Evolutionary conservation across 2,888 invertebrate genomes (phyloP).

Genomic region (Euplagia quadripunctaria): DNA sequence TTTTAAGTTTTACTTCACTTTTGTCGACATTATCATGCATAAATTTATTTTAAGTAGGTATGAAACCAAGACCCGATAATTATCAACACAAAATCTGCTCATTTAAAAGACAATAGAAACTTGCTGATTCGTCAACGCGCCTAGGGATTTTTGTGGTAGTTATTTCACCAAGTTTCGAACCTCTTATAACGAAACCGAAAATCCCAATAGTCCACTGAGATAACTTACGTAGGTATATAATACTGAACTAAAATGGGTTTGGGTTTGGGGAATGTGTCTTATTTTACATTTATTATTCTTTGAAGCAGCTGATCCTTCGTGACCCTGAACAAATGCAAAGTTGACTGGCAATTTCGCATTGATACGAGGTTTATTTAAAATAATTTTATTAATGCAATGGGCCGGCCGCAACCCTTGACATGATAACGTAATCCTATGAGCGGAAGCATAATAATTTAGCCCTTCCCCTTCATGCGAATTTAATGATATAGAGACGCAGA

Average conservation of each 20-base stretch:
- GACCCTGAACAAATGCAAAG: background rate
- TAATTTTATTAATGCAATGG: constrained; percentile 33
- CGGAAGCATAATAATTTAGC: constrained; percentile 23
- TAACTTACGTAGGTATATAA: constrained; percentile 30
- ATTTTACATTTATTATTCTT: constrained; percentile 20
- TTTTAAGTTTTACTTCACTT: background rate
- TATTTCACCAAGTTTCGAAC: constrained; percentile 12
- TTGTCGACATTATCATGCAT: background rate
- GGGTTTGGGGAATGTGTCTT: constrained; percentile 29
- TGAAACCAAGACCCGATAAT: background rate
- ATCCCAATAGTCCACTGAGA: constrained; percentile 26
- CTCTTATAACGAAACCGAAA: constrained; percentile 35
- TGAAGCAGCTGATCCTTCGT: background rate
- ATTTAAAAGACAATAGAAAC: constrained; percentile 11
- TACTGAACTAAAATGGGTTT: constrained; percentile 31
- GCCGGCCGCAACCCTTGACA: constrained; percentile 33
- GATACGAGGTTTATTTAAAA: constrained; percentile 21
- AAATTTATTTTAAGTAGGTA: background rate
- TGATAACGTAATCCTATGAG: constrained; percentile 16
- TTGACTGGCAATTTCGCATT: constrained; percentile 21
- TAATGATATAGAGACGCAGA: constrained; percentile 37
- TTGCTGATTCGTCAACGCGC: constrained; percentile 6
- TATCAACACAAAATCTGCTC: background rate
- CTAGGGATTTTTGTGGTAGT: constrained; percentile 20
- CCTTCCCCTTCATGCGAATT: constrained; percentile 36